These are phyloP conservation scores for Isaurus tuberculatus DNA, from an alignment of 92 coral and sea anemone species.

Conservation along the genomic window DNA sequence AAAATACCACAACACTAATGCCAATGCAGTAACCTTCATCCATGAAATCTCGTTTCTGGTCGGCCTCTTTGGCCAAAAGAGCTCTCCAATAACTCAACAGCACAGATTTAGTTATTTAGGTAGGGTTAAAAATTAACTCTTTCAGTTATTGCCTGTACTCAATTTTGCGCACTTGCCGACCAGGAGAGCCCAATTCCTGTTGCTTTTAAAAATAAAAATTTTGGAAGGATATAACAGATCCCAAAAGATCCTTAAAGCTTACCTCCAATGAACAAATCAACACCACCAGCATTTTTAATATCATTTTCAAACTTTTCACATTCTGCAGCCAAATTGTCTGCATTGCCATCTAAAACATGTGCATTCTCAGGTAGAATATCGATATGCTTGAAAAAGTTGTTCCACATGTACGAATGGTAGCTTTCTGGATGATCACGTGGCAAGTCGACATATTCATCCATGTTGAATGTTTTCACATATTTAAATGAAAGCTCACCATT, in stretches of 20 bases:
- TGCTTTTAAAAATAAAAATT: too few species aligned
- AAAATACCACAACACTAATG: too few species aligned
- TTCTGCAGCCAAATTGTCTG: slow-evolving; percentile 78
- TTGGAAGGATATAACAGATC: too few species aligned
- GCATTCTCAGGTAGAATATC: slow-evolving; percentile 96
- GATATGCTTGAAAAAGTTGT: slow-evolving; percentile 94
- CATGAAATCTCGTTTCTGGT: too few species aligned
- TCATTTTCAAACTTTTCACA: slow-evolving; percentile 83
- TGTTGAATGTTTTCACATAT: slow-evolving; percentile 96
- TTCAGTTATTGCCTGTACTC: too few species aligned
- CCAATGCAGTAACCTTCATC: too few species aligned
- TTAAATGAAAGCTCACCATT: slow-evolving; percentile 92
- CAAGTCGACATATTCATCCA: slow-evolving; percentile 98
- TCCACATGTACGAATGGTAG: slow-evolving; percentile 99
- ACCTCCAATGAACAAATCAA: slow-evolving; percentile 97
- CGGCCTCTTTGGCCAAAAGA: too few species aligned
- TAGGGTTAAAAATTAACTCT: too few species aligned
- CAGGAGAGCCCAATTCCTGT: too few species aligned
- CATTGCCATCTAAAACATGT: slow-evolving; percentile 96
- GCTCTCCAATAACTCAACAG: too few species aligned
- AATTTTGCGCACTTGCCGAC: too few species aligned
- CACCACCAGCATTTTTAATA: slow-evolving; percentile 86
- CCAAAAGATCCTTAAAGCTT: not conserved
- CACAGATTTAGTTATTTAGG: too few species aligned
- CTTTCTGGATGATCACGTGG: slow-evolving; percentile 98